Evolutionary conservation across 2,113 vertebrate genomes (phyloP).

Genomic region (Nymphicus hollandicus): DNA sequence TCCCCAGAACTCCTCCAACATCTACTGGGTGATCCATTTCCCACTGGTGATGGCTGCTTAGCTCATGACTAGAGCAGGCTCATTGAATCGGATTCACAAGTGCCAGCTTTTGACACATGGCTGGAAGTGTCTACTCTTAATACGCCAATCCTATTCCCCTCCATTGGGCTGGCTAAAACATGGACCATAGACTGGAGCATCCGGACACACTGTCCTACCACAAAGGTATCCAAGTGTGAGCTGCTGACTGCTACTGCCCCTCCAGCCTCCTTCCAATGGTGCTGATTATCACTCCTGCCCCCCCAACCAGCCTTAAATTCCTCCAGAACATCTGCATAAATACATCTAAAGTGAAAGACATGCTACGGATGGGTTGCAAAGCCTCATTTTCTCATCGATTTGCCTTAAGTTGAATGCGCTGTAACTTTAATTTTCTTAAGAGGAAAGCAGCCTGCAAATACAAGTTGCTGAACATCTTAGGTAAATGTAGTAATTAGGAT

Average conservation of each 20-base stretch:
- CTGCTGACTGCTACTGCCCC: not conserved
- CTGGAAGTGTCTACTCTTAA: not conserved
- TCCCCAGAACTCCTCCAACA: not conserved
- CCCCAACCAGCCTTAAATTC: not conserved
- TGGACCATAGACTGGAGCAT: too few relatives aligned
- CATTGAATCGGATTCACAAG: not conserved
- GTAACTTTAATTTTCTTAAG: slow-evolving; percentile 24
- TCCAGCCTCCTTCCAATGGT: too few relatives aligned
- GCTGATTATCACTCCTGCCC: not conserved
- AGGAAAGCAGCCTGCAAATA: not conserved
- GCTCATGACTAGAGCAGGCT: not conserved
- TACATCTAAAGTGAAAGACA: not conserved
- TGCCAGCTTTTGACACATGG: not conserved
- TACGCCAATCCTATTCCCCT: not conserved
- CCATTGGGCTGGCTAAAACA: not conserved
- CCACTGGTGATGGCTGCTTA: not conserved
- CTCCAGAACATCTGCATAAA: not conserved
- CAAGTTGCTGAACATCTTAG: slow-evolving; percentile 29
- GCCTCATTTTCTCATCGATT: not conserved
- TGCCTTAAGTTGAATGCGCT: not conserved
- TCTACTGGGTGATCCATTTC: not conserved
- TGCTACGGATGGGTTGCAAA: not conserved
- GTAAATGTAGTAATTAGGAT: slow-evolving; percentile 60
- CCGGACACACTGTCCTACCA: not conserved
- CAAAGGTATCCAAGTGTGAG: rapidly evolving